Conservation (phyloP, 1,140 invertebrate genomes). For the Drosophila quadrilineata region DNA sequence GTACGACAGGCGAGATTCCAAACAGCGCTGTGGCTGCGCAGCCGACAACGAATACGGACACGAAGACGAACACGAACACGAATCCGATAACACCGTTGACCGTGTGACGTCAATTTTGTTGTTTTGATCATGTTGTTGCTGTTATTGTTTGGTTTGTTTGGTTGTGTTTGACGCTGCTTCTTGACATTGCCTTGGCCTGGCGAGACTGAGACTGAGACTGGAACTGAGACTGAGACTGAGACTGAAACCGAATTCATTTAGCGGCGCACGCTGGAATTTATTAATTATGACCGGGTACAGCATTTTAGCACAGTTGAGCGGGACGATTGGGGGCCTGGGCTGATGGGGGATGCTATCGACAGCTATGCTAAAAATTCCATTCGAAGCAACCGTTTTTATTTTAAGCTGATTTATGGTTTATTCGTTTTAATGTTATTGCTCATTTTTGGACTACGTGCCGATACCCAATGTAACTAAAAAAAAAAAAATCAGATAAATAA, state of each 20-base stretch:
- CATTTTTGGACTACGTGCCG: conserved; percentile 61
- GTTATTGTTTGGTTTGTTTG: conserved; percentile 38
- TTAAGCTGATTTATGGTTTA: conserved; percentile 72
- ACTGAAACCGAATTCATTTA: conserved; percentile 39
- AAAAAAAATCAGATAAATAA: too few relatives aligned
- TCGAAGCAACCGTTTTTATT: conserved; percentile 57
- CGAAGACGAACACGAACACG: neutral
- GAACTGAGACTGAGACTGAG: too few relatives aligned
- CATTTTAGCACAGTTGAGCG: conserved; percentile 34
- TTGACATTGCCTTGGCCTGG: conserved; percentile 44
- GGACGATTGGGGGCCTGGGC: neutral
- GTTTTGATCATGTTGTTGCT: conserved; percentile 28
- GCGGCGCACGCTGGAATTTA: conserved; percentile 76
- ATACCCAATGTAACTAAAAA: conserved; percentile 33
- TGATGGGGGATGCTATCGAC: neutral
- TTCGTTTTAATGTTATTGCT: conserved; percentile 65
- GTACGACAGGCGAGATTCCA: conserved; percentile 16
- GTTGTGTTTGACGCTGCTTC: conserved; percentile 28
- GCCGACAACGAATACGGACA: conserved; percentile 5
- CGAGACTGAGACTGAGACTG: conserved; percentile 22
- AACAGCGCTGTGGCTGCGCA: too few relatives aligned
- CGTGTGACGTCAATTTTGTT: conserved; percentile 76
- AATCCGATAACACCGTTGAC: conserved; percentile 9
- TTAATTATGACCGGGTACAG: conserved; percentile 63
- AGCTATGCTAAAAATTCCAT: conserved; percentile 69